Base-by-base conservation (phyloP, 64 coral and sea anemone species). In the Astreopora myriophthalma region DNA sequence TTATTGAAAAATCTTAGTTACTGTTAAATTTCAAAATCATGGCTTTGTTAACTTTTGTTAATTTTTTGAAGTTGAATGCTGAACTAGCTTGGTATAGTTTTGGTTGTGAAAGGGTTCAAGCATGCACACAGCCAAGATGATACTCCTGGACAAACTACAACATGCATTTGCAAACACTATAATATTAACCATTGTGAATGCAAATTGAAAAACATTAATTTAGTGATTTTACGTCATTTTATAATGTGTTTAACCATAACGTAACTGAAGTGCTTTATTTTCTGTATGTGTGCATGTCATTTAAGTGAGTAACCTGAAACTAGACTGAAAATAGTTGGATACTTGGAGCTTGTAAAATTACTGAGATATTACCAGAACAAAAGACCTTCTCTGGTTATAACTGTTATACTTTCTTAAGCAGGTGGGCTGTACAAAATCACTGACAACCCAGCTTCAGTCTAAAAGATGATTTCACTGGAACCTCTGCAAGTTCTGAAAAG, bases 91-190 rank as follows among this genome's bases (percentile, higher is more conserved):
- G 16, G 49, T 16, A 19, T 55, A 55, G 16, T 55, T 55, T 55
- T 10, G 49, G 12, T 55, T 19, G 70, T 37, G 70, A 73, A 73
- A 73, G 70, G 33, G 34, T 3, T 22, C 19, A 36, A 22, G 33
- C 33, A 37, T 36, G 3, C 79, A 24, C 34, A 37, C 32, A 83
- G 79, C 55, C 61, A 57, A 63, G 55, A 83, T 37, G 22, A 3
- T 13, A 64, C 57, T 83, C 79, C 79, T 65, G 79, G 79, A 62
- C n/a, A 55, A 83, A 83, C 33, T 38, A 22, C 79, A 83, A 83
- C 79, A 83, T 83, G 79, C 79, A 83, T 83, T 37, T 37, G 19
- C 38, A n/a, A 12, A 73, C 8, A 73, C 8, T 28, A 3, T 8
- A 17, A 17, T 73, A 22, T 5, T 37, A 73, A 35, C 14, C 27